phyloP scores from a whole-genome alignment of 2,888 invertebrate species.

The Ptilodon capucinus region DNA sequence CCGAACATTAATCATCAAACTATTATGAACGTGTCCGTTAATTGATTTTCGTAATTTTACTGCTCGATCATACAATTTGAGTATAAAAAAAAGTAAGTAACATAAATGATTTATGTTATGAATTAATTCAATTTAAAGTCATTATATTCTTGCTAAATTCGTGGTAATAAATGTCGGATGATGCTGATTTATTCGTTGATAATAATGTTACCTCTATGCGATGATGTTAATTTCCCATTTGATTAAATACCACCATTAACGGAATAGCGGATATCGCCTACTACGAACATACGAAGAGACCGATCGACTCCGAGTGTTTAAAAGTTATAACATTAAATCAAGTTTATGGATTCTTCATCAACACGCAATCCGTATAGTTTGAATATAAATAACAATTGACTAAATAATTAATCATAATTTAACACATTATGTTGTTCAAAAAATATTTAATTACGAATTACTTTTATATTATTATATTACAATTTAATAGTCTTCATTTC shows the following conservation, averaged over 20 bases:
- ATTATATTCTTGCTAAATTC: conserved; percentile 9
- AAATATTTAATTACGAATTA: too few relatives aligned
- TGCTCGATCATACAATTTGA: background rate
- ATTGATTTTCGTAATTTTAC: background rate
- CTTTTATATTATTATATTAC: too few relatives aligned
- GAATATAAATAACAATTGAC: background rate
- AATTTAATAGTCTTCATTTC: too few relatives aligned
- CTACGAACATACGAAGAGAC: conserved; percentile 15
- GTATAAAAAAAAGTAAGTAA: background rate
- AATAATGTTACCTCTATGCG: background rate
- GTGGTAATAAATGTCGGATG: conserved; percentile 23
- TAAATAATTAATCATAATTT: too few relatives aligned
- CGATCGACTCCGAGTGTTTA: conserved; percentile 15
- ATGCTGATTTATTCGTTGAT: conserved; percentile 19
- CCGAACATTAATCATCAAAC: background rate
- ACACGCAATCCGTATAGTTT: background rate
- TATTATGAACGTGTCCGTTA: background rate
- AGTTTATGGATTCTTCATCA: conserved; percentile 14
- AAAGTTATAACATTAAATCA: conserved; percentile 17
- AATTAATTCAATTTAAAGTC: conserved; percentile 18
- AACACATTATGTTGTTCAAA: too few relatives aligned
- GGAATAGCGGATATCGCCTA: conserved; percentile 21
- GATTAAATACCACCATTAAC: background rate
- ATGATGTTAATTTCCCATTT: background rate
- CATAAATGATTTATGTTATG: background rate